Evolutionary conservation across 53 echinoderm and acorn worm genomes (phyloP).

Genomic region (Apostichopus leukothele): DNA sequence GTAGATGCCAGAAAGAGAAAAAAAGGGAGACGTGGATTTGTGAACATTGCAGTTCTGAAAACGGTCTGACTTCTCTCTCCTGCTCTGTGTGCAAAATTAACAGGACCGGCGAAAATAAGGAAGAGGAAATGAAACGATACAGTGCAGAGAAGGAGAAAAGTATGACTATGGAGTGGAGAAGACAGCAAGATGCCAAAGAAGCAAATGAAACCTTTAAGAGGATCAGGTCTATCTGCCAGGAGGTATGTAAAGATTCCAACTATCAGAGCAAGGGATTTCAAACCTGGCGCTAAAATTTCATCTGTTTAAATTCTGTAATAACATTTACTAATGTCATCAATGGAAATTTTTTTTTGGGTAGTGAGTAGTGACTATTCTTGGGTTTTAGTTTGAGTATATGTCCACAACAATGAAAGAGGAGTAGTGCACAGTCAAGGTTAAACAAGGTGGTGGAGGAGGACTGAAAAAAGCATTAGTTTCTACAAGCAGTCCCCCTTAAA

Average conservation of each 20-base stretch:
- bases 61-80: slow-evolving; percentile 7
- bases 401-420: no score
- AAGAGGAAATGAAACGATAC: neutral
- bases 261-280: slow-evolving; percentile 5
- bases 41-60: slow-evolving; percentile 60
- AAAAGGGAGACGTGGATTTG: slow-evolving; percentile 62
- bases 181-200: slow-evolving; percentile 71
- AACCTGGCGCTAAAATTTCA: neutral
- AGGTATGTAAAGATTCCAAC: slow-evolving; percentile 43
- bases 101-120: slow-evolving; percentile 20
- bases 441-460: no score
- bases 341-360: no score
- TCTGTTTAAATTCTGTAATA: no score
- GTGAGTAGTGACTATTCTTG: no score
- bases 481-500: no score
- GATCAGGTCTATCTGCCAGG: slow-evolving; percentile 76
- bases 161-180: slow-evolving; percentile 73
- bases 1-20: neutral
- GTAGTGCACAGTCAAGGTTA: no score
- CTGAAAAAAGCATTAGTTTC: no score
- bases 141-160: slow-evolving; percentile 67
- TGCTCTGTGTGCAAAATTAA: slow-evolving; percentile 61
- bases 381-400: no score
- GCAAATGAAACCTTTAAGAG: slow-evolving; percentile 70
- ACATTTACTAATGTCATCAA: no score